Base-by-base conservation (phyloP, 2,888 invertebrate genomes). In the Nemotelus nigrinus region DNA sequence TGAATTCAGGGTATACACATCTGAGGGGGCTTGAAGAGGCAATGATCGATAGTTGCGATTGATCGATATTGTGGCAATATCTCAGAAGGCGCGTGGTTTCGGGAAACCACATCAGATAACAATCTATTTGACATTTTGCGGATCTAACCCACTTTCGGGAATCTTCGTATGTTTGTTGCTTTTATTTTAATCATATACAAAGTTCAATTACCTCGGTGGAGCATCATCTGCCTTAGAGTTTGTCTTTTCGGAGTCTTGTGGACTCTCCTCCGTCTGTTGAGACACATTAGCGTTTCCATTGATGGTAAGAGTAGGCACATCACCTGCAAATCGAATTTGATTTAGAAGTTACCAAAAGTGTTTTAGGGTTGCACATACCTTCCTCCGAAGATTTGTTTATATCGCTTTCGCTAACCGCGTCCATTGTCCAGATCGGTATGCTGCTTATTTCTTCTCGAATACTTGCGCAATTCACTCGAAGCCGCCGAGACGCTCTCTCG, bases 141-240 rank as follows among this genome's bases (percentile, higher is more conserved):
- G 25, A 25, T 25, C 25, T 25, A 25, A 25, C 25, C 25, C 25
- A 25, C 25, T 25, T 25, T 25, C 25, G 25, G 25, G 25, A 25
- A 25, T 25, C 25, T 25, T 25, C 25, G 25, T 25, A 25, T 25
- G 25, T 25, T 25, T 25, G 25, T 25, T 25, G 25, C 25, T 25
- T 25, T 25, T 25, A 25, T 25, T 25, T 25, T 25, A 25, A 25
- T 25, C 25, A 25, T 25, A 25, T 25, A 57, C 5, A 53, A 53
- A 71, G 71, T 71, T 71, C 71, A 71, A 57, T 71, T 71, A 71
- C 71, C 71, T 71, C 71, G 55, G 41, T 3, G n/a, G 65, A 44
- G 44, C 45, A 57, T 25, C 71, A 55, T 55, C 44, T 41, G 43
- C 8, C 8, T 55, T 43, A n/a, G 65, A 8, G 43, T 10, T 41